Evolutionary conservation across 2,113 vertebrate species (phyloP), one percentile per base, ranked within the genome.

Genomic region (Sinocyclocheilus grahami): DNA sequence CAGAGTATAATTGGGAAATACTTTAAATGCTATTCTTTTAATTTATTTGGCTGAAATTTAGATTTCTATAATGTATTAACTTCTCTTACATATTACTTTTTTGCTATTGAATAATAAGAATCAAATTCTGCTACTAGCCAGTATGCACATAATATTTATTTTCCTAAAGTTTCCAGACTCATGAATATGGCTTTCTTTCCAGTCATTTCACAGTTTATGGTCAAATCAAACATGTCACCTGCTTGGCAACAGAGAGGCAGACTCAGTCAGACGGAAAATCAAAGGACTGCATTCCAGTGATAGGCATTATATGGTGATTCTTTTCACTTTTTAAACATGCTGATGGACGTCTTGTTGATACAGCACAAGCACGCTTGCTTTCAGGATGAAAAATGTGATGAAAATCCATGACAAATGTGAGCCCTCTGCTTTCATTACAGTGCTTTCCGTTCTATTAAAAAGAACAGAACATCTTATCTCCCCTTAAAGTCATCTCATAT

Each of bases 151-250:
- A 1, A 33, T 53, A 16, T 20, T 71, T 87, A 7, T 6, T 76
- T 33, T 76, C n/a, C 53, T 69, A 6, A 78, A 39, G 55, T 37
- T 84, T 55, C 37, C 33, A 74, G 46, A 18, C 27, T 81, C 55
- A 55, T 60, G 48, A 89, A 62, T 80, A 75, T 85, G 27, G 27
- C 51, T 39, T 84, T 85, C 30, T 78, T 58, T 72, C 18, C 22
- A 53, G 81, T 82, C 83, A 87, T 74, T 72, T 85, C 62, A 53
- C 82, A 87, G 60, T 89, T 74, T 89, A 46, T 85, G 72, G 83
- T 78, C 86, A 87, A 85, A 82, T 89, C 53, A 85, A 63, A 83
- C 33, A 46, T 87, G 51, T 83, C 71, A 87, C 63, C 46, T 74
- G 63, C 27, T 51, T 89, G 71, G 71, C 69, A 85, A 53, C 22